phyloP scores from a whole-genome alignment of 2,797 vertebrate genomes.

The Erethizon dorsatum region DNA sequence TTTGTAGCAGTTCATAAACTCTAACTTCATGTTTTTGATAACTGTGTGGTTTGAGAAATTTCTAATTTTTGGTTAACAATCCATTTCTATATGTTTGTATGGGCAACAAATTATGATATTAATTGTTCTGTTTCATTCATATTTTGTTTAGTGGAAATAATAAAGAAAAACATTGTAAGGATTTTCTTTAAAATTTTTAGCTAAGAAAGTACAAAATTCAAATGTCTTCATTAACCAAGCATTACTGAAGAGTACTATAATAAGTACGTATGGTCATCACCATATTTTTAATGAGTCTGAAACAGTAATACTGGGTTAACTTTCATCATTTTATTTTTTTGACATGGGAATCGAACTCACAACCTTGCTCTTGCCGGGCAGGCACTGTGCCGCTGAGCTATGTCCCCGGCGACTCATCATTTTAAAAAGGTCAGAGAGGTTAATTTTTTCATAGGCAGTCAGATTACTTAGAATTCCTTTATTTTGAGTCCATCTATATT shows the following conservation, averaged over 20 bases:
- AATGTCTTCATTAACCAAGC: background rate
- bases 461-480: conserved; percentile 37
- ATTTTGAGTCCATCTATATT: conserved; percentile 64
- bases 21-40: background rate
- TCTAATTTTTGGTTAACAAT: background rate
- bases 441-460: conserved; percentile 11
- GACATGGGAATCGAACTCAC: too few species aligned
- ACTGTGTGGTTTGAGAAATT: background rate
- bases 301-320: background rate
- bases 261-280: background rate
- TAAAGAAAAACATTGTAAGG: conserved; percentile 36
- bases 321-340: background rate
- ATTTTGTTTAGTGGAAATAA: conserved; percentile 63
- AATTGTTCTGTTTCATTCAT: conserved; percentile 44
- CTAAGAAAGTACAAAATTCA: background rate
- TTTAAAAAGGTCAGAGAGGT: background rate
- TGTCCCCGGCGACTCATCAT: background rate
- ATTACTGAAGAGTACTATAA: background rate
- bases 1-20: background rate
- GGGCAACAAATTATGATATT: conserved; percentile 50
- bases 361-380: too few species aligned
- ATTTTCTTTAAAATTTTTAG: background rate
- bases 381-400: too few species aligned
- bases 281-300: background rate
- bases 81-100: conserved; percentile 41